Evolutionary conservation across 2,797 vertebrate species (phyloP), one percentile per base, ranked within the genome.

Genomic region (Pangasius mekongensis): DNA sequence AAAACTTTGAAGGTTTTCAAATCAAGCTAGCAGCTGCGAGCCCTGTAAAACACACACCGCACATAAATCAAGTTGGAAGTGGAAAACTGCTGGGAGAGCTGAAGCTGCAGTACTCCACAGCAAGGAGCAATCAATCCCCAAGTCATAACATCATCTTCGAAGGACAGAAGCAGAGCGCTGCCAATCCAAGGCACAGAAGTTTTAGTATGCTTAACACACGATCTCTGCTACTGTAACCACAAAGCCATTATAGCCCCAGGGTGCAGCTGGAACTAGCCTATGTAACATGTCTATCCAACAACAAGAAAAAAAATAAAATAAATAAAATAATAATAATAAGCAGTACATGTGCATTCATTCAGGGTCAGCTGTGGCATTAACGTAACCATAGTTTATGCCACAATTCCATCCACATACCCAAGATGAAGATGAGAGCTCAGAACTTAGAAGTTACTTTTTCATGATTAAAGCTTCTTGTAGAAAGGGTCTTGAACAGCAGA

Each of bases 91-190:
- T 85, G 60, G 73, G 84, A 76, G 85, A 84, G 86, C 69, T 85
- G 80, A 73, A 64, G 86, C 62, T 85, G 76, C 67, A 87, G 78
- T 84, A 60, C 83, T 83, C 86, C 73, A 76, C 62, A 83, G 83
- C 30, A 74, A 52, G 36, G 67, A 14, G 73, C 87, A 85, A 90
- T 84, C 88, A 87, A 87, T 88, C 36, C 82, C 30, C 30, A 4
- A 86, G 71, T 58, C 90, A 85, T 87, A 73, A 78, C 87, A 88
- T 88, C 88, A 86, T 73, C 67, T 89, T 74, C 62, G 49, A 27
- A 62, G 83, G 47, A 73, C 58, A 39, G 36, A 83, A 74, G 66
- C 56, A 47, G 43, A 86, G 39, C 30, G 10, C 49, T 83, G 76
- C 85, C 74, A 83, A 85, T 89, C 62, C 62, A 84, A 76, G 10